phyloP scores from a whole-genome alignment of 2,797 vertebrate genomes.

The Lepus oiostolus region DNA sequence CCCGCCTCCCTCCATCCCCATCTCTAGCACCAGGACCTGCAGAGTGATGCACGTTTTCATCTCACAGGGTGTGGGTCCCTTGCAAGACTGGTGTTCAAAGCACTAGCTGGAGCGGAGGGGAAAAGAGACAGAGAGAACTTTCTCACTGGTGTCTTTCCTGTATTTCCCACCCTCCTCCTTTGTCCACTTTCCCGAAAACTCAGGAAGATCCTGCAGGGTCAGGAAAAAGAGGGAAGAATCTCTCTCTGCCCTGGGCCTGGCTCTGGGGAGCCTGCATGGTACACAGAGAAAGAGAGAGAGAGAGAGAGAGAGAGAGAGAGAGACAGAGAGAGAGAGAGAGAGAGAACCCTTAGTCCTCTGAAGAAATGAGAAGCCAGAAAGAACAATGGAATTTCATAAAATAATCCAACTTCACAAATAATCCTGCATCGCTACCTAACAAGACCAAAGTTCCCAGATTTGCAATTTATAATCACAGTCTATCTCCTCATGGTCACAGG shows the following conservation, averaged over 20 bases:
- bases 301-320: neutral
- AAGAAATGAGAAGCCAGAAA: neutral
- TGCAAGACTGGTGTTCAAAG: conserved; percentile 52
- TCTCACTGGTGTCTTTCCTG: neutral
- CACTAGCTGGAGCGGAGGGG: conserved; percentile 27
- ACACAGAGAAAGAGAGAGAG: neutral
- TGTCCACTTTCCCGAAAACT: conserved; percentile 13
- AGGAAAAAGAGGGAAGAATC: neutral
- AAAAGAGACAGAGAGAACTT: neutral
- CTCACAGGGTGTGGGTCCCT: neutral
- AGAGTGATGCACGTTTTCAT: conserved; percentile 60
- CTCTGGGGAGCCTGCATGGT: neutral
- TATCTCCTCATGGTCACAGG: neutral
- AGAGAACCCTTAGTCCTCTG: neutral
- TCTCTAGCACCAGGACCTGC: conserved; percentile 73
- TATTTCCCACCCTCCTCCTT: neutral
- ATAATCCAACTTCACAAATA: neutral
- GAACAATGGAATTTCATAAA: conserved; percentile 31
- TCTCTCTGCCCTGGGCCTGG: neutral
- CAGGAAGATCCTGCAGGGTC: neutral
- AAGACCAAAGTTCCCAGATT: neutral
- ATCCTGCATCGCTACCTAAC: neutral
- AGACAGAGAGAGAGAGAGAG: neutral
- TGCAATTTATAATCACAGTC: neutral
- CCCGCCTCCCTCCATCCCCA: neutral